phyloP scores from a whole-genome alignment of 2,113 vertebrate genomes.

The Ciconia stormi region DNA sequence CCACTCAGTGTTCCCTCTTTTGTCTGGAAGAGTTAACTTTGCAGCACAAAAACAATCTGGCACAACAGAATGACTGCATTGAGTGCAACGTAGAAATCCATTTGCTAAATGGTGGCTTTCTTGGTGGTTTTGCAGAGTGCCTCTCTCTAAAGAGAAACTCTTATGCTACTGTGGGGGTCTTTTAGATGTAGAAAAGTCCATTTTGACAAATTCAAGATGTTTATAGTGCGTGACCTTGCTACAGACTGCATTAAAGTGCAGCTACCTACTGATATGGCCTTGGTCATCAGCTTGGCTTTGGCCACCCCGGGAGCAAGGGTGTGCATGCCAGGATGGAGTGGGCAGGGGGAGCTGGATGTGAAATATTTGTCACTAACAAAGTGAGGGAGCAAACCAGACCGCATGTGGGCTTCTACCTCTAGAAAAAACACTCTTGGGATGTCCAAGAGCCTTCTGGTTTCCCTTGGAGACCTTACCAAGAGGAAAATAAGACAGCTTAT shows the following conservation, averaged over 20 bases:
- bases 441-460: neutral
- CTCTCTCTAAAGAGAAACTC: neutral
- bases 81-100: neutral
- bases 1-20: neutral
- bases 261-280: neutral
- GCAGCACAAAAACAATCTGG: neutral
- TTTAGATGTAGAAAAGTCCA: neutral
- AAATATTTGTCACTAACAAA: neutral
- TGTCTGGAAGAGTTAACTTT: neutral
- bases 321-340: rapidly evolving
- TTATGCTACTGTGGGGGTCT: neutral
- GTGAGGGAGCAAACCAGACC: neutral
- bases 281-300: neutral
- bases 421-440: rapidly evolving
- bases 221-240: neutral
- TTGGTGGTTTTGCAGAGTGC: neutral
- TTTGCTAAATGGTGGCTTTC: neutral
- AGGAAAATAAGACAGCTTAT: neutral
- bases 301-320: no score
- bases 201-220: neutral
- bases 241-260: neutral
- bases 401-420: rapidly evolving
- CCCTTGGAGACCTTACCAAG: neutral
- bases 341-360: neutral
- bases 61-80: neutral